These are phyloP conservation scores for Drosophila bifasciata DNA, from an alignment of 1,140 invertebrate species.

Conservation along the genomic window DNA sequence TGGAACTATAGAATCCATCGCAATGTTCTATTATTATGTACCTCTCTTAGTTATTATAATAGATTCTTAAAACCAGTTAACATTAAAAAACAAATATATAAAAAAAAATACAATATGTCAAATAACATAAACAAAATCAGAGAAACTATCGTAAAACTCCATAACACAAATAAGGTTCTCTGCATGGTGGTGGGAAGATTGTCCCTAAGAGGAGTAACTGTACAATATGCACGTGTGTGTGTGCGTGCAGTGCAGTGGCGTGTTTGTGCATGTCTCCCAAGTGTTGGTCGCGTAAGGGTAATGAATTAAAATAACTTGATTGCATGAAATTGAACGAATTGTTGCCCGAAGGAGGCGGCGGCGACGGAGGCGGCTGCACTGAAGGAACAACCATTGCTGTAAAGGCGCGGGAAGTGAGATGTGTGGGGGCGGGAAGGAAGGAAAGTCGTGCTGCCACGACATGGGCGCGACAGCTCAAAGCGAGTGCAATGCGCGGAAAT, in stretches of 20 bases:
- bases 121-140: no score
- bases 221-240: conserved; percentile 1
- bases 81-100: no score
- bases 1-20: no score
- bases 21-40: no score
- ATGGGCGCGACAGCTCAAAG: conserved; percentile 2
- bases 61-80: no score
- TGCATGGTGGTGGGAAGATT: no score
- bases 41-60: no score
- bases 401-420: not conserved
- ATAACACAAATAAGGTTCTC: no score
- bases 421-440: not conserved
- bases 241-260: conserved; percentile 39
- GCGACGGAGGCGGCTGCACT: conserved; percentile 17
- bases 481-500: conserved; percentile 43
- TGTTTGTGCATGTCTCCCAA: conserved; percentile 67
- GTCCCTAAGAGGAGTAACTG: no score
- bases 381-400: conserved; percentile 26
- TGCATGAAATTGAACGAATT: conserved; percentile 82
- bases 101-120: no score
- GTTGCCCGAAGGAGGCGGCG: conserved; percentile 55
- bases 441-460: conserved; percentile 35
- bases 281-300: conserved; percentile 81
- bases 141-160: no score
- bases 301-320: conserved; percentile 83